phyloP scores from a whole-genome alignment of 1,140 invertebrate species.

The Platyura marginata region DNA sequence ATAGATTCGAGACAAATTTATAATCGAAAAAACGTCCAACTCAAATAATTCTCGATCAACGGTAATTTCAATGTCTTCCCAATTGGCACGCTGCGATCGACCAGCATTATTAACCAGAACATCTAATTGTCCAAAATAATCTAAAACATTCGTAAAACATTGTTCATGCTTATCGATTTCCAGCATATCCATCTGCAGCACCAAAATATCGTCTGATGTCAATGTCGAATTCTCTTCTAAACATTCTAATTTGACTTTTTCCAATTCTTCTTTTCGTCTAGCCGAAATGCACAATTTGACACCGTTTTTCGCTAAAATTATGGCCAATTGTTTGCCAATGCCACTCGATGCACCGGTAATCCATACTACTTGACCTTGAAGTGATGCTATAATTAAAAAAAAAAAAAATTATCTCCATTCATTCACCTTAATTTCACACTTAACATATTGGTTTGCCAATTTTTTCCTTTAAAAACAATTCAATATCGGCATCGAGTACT shows the following conservation, averaged over 20 bases:
- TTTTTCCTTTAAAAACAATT: constrained; percentile 32
- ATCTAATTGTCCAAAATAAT: constrained; percentile 57
- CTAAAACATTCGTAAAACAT: constrained; percentile 40
- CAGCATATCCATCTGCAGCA: constrained; percentile 51
- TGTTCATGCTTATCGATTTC: constrained; percentile 38
- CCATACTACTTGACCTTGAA: constrained; percentile 65
- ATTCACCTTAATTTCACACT: neutral
- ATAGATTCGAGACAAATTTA: constrained; percentile 50
- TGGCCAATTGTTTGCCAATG: constrained; percentile 63
- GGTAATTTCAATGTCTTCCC: constrained; percentile 51
- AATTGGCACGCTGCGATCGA: constrained; percentile 55
- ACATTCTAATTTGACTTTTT: constrained; percentile 45
- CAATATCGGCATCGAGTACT: constrained; percentile 40
- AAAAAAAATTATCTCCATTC: neutral
- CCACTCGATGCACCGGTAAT: constrained; percentile 81
- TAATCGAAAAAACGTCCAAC: constrained; percentile 58
- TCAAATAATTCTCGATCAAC: constrained; percentile 68
- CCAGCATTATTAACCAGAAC: constrained; percentile 71
- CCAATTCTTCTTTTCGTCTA: constrained; percentile 46
- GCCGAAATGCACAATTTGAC: constrained; percentile 59
- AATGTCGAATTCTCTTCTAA: constrained; percentile 24
- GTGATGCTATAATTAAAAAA: constrained; percentile 15
- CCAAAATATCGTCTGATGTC: constrained; percentile 39
- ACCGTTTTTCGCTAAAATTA: constrained; percentile 46
- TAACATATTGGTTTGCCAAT: constrained; percentile 36